Base-by-base conservation (phyloP, 1,140 invertebrate genomes). In the Scaptomyza graminum region DNA sequence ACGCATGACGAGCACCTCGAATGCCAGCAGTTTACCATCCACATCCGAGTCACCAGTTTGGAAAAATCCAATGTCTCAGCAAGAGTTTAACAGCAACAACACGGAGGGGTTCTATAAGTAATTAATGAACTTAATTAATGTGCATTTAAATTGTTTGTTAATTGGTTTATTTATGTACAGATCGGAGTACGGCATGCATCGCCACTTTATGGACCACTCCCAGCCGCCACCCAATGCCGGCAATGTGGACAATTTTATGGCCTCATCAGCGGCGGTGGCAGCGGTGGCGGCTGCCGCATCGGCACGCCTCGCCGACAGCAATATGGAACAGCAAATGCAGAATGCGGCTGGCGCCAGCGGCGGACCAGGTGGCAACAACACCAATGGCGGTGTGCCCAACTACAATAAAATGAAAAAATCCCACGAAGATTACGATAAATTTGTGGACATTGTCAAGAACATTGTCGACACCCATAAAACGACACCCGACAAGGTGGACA, bases 1-100 rank as follows among this genome's bases (percentile, higher is more conserved):
- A 85, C 87, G 90, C 74, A 90, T 91, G 90, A 90, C 84, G 59
- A 90, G 87, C 55, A 70, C 90, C 54, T 91, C 90, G 54, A 91
- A 89, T 76, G 88, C 90, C 8, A 90, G 90, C 68, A 91, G 80
- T 13, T 77, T 91, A 90, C 90, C 90, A 50, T 91, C 90, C 28
- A 88, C 90, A 85, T 88, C 90, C 64, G 90, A 91, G 70, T 91
- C 90, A 73, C 87, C 90, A 79, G 90, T 91, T 64, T 91, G 90
- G 90, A 91, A 91, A 74, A 91, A 91, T 91, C 87, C 88, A 91
- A 91, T 91, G 90, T 91, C 90, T 82, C 90, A 91, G 46, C 90
- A 91, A 91, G 90, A 91, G 75, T 91, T 91, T 55, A 91, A 91
- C 55, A 91, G 87, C 46, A 91, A 90, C 78, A 91, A 91, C 56